Conservation (phyloP, 2,888 invertebrate species). For the Himalopsyche anomala region DNA sequence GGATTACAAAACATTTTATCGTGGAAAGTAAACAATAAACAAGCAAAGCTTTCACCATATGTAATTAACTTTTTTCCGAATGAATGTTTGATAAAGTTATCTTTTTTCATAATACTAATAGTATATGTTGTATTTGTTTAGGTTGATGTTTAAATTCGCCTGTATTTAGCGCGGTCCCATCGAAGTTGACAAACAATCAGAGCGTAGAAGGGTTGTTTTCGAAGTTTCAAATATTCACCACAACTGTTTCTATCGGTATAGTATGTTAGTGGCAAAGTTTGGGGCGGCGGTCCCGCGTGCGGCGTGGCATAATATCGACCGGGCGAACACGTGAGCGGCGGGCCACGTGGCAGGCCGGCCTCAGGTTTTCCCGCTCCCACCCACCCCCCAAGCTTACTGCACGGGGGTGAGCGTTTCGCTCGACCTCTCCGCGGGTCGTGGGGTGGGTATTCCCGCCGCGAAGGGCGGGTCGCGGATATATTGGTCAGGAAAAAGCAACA, state of each 20-base stretch:
- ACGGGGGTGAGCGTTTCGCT: neutral
- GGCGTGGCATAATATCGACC: constrained; percentile 54
- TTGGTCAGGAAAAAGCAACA: constrained; percentile 26
- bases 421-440: neutral
- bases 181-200: no score
- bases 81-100: no score
- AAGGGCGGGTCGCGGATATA: neutral
- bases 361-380: constrained; percentile 33
- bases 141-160: no score
- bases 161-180: no score
- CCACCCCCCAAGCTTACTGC: neutral
- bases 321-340: constrained; percentile 55
- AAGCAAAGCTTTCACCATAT: no score
- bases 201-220: no score
- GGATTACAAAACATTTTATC: no score
- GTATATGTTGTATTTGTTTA: no score
- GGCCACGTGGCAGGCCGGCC: constrained; percentile 46
- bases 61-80: no score
- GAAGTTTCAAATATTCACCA: no score
- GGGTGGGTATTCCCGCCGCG: constrained; percentile 11
- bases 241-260: neutral
- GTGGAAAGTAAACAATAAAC: no score
- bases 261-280: neutral
- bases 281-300: constrained; percentile 28
- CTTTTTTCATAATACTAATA: no score